Percentiles rank a stretch among this genome's conserved stretches.
Conservation (phyloP, 1,140 invertebrate species). For the Trichoplusia ni region DNA sequence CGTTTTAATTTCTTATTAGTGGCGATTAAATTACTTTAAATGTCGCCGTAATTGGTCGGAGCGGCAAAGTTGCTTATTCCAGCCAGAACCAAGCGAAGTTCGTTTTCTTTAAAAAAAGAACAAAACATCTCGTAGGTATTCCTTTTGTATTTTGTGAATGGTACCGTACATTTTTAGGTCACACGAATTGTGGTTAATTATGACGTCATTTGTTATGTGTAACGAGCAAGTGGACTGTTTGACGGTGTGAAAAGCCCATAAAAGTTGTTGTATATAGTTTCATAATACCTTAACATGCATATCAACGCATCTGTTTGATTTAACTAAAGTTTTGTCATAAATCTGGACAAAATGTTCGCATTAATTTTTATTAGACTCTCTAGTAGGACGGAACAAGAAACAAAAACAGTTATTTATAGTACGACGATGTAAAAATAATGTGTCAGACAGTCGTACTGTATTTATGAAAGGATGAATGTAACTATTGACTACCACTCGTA, state of each 20-base stretch:
- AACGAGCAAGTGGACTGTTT: constrained; percentile 39
- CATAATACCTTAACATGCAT: constrained; percentile 15
- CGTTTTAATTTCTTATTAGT: constrained; percentile 66
- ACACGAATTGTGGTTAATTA: constrained; percentile 41
- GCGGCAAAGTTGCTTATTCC: constrained; percentile 14
- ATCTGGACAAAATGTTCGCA: constrained; percentile 15
- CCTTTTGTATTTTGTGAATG: constrained; percentile 8
- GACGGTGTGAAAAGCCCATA: constrained; percentile 40
- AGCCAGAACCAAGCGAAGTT: constrained; percentile 10
- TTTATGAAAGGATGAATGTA: constrained; percentile 1
- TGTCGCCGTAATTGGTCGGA: constrained; percentile 58
- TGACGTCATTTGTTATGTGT: constrained; percentile 37
- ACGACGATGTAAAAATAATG: constrained; percentile 8
- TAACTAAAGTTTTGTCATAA: constrained; percentile 12
- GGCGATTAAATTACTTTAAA: constrained; percentile 64
- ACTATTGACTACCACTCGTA: constrained; percentile 3
- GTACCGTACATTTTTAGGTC: constrained; percentile 36
- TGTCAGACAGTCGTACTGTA: constrained; percentile 1
- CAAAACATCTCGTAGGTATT: constrained; percentile 27
- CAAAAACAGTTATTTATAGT: constrained; percentile 1
- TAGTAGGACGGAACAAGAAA: constrained; percentile 1
- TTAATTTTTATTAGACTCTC: constrained; percentile 22
- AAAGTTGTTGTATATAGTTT: constrained; percentile 32
- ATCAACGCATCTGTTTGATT: constrained; percentile 20
- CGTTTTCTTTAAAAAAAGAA: constrained; percentile 30